Base-by-base conservation (phyloP, 2,888 invertebrate genomes). In the Nomada lathburiana region DNA sequence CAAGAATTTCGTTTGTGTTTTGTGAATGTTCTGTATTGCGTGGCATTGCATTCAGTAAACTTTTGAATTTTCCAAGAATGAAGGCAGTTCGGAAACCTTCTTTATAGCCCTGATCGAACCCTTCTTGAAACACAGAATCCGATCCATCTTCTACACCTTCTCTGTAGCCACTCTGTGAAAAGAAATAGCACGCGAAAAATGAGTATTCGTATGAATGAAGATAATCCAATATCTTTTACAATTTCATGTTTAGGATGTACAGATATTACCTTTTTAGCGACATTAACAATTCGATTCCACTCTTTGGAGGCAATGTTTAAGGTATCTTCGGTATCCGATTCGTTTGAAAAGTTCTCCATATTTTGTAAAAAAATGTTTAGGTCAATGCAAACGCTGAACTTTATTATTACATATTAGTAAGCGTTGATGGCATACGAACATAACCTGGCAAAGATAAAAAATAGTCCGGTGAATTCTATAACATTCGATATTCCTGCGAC, bases 131-230 rank as follows among this genome's bases (percentile, higher is more conserved):
- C 67, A 95, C 95, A 70, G 95, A 93, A 23, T 95, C 94, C 83
- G 95, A 94, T 0, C 97, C 97, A 91, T 95, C 96, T 50, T 95
- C 94, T 77, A 96, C 94, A 29, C 97, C 97, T 92, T 97, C 96
- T 89, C 95, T 95, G 89, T 95, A 97, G 57, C 96, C 97, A 86
- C 94, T 94, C 97, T 97, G 86, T 29, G 89, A 84, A 72, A 75
- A 65, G 67, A 60, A 63, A 70, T 67, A 59, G 23, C 23, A 26
- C 42, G 29, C 44, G 53, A 0, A 29, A 47, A 59, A 20, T 23
- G 7, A 11, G 47, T 36, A 13, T 7, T 29, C 18, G 23, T 65
- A 20, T 55, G 26, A 44, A 13, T 1, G 2, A 36, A 44, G 20
- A n/a, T 10, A 44, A n/a, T 47, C 2, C 53, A 55, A 50, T 50